These are phyloP conservation scores for Ectemnius continuus DNA, from an alignment of 2,888 invertebrate genomes.

Conservation along the genomic window DNA sequence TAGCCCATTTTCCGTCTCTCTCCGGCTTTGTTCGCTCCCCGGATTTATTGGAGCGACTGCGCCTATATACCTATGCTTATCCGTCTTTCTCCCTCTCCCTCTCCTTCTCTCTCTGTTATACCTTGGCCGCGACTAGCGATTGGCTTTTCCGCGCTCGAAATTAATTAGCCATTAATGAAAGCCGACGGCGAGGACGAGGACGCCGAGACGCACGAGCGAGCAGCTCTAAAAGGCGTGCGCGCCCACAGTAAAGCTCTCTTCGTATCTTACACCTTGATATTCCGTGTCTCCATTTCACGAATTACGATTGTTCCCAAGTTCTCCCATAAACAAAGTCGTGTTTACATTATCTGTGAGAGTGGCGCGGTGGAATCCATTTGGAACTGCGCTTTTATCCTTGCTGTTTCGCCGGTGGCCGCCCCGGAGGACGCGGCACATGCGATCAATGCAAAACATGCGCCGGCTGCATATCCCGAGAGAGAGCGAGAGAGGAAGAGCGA, in stretches of 20 bases:
- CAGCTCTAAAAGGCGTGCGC: too few relatives aligned
- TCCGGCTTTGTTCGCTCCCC: conserved; percentile 23
- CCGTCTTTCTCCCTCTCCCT: not conserved
- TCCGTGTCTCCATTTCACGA: too few relatives aligned
- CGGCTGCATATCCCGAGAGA: conserved; percentile 12
- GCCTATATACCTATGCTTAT: not conserved
- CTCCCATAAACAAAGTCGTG: not conserved
- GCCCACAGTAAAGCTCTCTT: too few relatives aligned
- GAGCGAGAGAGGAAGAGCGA: too few relatives aligned
- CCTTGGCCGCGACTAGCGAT: not conserved
- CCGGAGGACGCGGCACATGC: conserved; percentile 22
- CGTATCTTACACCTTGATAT: too few relatives aligned
- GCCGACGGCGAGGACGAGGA: not conserved
- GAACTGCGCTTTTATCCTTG: conserved; percentile 11
- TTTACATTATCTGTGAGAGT: not conserved
- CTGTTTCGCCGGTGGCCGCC: conserved; percentile 10
- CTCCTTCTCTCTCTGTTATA: not conserved
- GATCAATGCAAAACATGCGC: conserved; percentile 35
- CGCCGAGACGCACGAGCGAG: too few relatives aligned
- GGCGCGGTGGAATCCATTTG: too few relatives aligned
- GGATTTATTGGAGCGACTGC: not conserved
- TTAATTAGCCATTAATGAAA: not conserved
- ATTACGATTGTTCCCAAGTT: too few relatives aligned
- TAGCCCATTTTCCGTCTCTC: conserved; percentile 46
- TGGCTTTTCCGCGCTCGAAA: not conserved